phyloP scores from a whole-genome alignment of 2,888 invertebrate species.

The Aproaerema taeniolella region DNA sequence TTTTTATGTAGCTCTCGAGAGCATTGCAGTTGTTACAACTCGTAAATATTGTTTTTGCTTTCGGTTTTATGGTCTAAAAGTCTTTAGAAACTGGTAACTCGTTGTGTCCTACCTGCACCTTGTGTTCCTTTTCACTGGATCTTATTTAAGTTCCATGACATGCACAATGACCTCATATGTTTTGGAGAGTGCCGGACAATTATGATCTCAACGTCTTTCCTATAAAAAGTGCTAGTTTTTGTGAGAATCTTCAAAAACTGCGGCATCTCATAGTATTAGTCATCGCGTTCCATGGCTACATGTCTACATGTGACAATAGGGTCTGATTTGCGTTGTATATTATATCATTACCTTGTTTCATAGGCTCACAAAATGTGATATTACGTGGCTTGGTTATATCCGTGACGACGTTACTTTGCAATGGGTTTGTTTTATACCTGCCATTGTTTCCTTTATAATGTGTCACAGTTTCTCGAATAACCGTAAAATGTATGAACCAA shows the following conservation, averaged over 20 bases:
- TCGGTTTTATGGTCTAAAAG: conserved; percentile 1
- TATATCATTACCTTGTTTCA: too few species aligned
- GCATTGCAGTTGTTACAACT: too few species aligned
- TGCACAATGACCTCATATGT: conserved; percentile 43
- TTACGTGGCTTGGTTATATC: conserved; percentile 29
- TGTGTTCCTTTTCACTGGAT: conserved; percentile 41
- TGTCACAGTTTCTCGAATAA: conserved; percentile 25
- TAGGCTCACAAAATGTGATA: too few species aligned
- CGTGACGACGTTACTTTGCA: conserved; percentile 16
- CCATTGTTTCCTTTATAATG: too few species aligned
- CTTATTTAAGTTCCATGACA: conserved; percentile 34
- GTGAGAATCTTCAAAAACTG: conserved; percentile 34
- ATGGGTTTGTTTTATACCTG: not conserved
- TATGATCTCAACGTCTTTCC: conserved; percentile 51
- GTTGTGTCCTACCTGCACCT: conserved; percentile 32
- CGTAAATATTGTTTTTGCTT: too few species aligned
- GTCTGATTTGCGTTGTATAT: too few species aligned
- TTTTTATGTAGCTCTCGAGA: too few species aligned
- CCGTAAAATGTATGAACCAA: conserved; percentile 27
- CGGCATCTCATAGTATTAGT: conserved; percentile 40
- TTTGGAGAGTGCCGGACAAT: conserved; percentile 39
- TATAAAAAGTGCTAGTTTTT: conserved; percentile 40
- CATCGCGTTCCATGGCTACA: conserved; percentile 38
- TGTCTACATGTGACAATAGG: too few species aligned
- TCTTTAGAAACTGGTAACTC: conserved; percentile 17